Evolutionary conservation across 2,888 invertebrate genomes (phyloP).

Genomic region (Tachina fera): DNA sequence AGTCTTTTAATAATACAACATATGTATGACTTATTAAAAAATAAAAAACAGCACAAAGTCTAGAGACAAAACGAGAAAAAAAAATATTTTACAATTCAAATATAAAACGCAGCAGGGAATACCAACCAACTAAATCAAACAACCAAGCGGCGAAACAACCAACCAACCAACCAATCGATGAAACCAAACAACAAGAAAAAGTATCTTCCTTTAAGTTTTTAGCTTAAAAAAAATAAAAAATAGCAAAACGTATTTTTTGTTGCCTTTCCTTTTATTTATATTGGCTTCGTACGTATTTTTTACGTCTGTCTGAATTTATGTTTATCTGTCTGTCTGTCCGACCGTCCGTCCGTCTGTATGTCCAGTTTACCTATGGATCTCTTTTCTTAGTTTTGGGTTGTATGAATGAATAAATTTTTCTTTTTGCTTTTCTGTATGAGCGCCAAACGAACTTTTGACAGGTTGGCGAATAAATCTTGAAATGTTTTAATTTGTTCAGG

Average conservation of each 20-base stretch:
- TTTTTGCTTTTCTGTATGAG: constrained; percentile 58
- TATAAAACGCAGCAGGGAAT: constrained; percentile 72
- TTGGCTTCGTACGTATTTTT: constrained; percentile 23
- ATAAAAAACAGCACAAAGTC: constrained; percentile 33
- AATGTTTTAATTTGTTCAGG: constrained; percentile 82
- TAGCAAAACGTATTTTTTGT: constrained; percentile 33
- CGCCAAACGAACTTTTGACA: constrained; percentile 77
- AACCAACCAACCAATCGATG: constrained; percentile 46
- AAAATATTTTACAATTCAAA: constrained; percentile 61
- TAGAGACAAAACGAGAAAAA: constrained; percentile 6
- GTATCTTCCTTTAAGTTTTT: constrained; percentile 43
- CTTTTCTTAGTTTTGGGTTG: not conserved
- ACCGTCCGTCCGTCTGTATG: constrained; percentile 28
- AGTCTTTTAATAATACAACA: constrained; percentile 72
- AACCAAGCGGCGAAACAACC: constrained; percentile 48
- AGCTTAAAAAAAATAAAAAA: constrained; percentile 28
- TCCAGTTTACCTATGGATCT: constrained; percentile 23
- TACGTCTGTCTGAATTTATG: constrained; percentile 49
- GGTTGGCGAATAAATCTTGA: constrained; percentile 82
- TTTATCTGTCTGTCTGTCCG: constrained; percentile 43
- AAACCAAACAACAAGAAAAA: constrained; percentile 37
- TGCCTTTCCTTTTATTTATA: constrained; percentile 43
- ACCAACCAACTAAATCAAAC: constrained; percentile 66
- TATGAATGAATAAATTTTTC: constrained; percentile 58
- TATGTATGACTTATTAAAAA: constrained; percentile 69